Evolutionary conservation across 1,140 invertebrate species (phyloP), one percentile per base, ranked within the genome.

Genomic region (Brachionus plicatilis): DNA sequence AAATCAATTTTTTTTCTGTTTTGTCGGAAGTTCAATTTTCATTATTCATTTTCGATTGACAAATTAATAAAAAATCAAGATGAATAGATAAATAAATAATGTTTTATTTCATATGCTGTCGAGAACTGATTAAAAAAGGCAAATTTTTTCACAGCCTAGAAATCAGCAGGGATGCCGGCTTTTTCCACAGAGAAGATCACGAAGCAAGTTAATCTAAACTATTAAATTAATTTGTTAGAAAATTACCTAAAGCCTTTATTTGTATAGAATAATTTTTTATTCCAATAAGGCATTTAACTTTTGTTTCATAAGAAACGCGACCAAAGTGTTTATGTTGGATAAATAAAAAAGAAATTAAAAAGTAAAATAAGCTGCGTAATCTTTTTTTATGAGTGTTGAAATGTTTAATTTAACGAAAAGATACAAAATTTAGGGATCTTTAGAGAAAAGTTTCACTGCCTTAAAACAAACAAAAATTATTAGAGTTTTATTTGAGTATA

Each of bases 351-450:
- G 14, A 68, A 68, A 68, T 68, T 68, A 33, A 68, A 68, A 68
- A 68, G 66, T 68, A 68, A 7, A 68, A 68, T 72, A 41, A 72
- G 41, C 68, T 72, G 37, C 68, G 68, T 72, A 72, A 72, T 72
- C 68, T 72, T 17, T 68, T 66, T 68, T 20, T 43, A 41, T 72
- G 14, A 14, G 68, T 72, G 68, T 20, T 72, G 68, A 72, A 72
- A 72, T 72, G 68, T 72, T 72, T 72, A 43, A 72, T 43, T 72
- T 72, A 43, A 43, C 7, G 41, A 41, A 41, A 72, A 72, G 53
- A 60, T 60, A 60, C 53, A 60, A 60, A 37, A 20, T 60, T 24
- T 20, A 60, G 53, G 53, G 53, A 17, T 60, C 53, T 60, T 60
- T 20, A 72, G 6, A 72, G 68, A 43, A 72, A 72, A 41, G 6